phyloP scores from a whole-genome alignment of 53 echinoderm and acorn worm species.

The Hippasteria phrygiana region DNA sequence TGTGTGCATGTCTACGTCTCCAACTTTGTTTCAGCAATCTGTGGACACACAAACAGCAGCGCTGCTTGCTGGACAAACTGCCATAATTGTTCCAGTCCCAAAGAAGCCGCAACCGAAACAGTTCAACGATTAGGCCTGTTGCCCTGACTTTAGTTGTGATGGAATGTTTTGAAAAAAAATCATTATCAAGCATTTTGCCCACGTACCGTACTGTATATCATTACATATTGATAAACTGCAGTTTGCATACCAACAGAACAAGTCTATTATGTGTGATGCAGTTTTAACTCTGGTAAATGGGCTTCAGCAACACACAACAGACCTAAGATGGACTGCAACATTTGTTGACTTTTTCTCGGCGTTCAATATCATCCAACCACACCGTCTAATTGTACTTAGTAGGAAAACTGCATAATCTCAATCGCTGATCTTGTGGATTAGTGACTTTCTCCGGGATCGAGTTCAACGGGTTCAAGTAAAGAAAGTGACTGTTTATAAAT shows the following conservation, averaged over 20 bases:
- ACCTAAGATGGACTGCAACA: neutral
- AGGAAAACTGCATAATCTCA: neutral
- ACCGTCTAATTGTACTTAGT: neutral
- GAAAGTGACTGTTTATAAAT: neutral
- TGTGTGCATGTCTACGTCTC: no score
- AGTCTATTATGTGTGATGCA: neutral
- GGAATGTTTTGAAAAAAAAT: constrained; percentile 44
- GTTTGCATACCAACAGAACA: constrained; percentile 45
- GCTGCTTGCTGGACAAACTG: constrained; percentile 16
- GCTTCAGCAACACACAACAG: constrained; percentile 26
- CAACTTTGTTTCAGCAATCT: no score
- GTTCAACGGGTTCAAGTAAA: neutral
- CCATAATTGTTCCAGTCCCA: neutral
- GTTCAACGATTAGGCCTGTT: constrained; percentile 37
- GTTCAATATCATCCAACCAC: constrained; percentile 28
- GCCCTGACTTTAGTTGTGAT: constrained; percentile 28
- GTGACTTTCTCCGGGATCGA: neutral
- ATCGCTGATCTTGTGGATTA: constrained; percentile 32
- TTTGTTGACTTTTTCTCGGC: constrained; percentile 33
- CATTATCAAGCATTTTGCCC: neutral
- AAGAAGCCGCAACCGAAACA: neutral
- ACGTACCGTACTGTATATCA: neutral
- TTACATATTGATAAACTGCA: neutral
- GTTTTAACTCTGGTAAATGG: constrained; percentile 9
- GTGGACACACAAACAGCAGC: no score